Base-by-base conservation (phyloP, 2,797 vertebrate genomes). In the Zenarchopterus dispar region DNA sequence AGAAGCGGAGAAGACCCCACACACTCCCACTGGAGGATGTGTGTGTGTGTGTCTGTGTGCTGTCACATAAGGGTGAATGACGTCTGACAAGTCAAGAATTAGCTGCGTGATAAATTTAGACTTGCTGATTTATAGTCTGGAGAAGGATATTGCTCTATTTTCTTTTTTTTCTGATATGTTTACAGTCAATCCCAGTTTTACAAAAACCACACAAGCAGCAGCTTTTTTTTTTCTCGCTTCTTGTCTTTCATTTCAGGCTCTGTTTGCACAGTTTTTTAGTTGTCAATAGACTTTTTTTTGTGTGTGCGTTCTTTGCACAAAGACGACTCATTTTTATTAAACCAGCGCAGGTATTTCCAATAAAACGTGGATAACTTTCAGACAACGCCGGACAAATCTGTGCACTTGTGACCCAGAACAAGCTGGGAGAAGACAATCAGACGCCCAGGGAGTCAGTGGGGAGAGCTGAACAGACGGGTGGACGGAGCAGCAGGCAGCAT, bases 401-500 rank as follows among this genome's bases (percentile, higher is more conserved):
- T 62, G 51, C 59, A 54, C 62, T 67, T 59, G 64, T 75, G 80
- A 88, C 78, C 72, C 19, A 67, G 67, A 77, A 81, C 46, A 31
- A 50, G 59, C 67, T 62, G 26, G 6, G 50, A 39, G 48, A 39
- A 69, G 63, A 56, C 60, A 47, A 48, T 58, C 54, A 67, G 69
- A 75, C 78, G 81, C 63, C 55, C 78, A 65, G 76, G 66, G 73
- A 67, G 42, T 22, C 68, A 57, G 69, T 17, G 47, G 64, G 48
- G 57, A 24, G 67, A 68, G 73, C 56, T 67, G 72, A 83, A 59
- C 73, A 64, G 81, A 74, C 78, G 77, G 77, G 69, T 65, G 68
- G 11, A 67, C 47, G 31, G 74, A 86, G 75, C 88, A 87, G 87
- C 81, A 85, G 87, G 87, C 85, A 69, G 77, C 75, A 77, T 55